phyloP scores from a whole-genome alignment of 2,113 vertebrate species.

The Prunella himalayana region DNA sequence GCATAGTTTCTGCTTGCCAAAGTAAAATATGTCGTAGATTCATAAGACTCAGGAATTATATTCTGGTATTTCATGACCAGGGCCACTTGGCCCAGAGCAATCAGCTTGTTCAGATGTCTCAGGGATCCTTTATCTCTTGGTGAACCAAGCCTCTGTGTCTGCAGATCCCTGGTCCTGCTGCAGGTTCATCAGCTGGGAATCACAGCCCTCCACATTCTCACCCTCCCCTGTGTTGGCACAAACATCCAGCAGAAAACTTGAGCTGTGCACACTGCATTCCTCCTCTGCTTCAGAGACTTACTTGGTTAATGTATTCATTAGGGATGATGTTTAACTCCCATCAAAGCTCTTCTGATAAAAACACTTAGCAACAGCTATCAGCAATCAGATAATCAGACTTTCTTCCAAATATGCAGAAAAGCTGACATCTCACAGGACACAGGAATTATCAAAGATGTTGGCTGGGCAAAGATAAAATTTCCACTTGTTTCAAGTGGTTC shows the following conservation, averaged over 20 bases:
- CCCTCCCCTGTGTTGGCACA: neutral
- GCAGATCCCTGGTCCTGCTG: neutral
- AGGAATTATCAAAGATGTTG: neutral
- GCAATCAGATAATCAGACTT: neutral
- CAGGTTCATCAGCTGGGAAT: neutral
- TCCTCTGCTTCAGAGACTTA: neutral
- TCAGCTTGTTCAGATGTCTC: neutral
- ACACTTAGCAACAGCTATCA: neutral
- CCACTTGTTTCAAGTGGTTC: neutral
- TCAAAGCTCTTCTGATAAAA: neutral
- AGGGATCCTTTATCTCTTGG: neutral
- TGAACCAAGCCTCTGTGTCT: neutral
- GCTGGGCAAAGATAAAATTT: neutral
- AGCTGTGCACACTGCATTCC: neutral
- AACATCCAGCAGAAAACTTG: neutral
- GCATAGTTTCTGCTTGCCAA: neutral
- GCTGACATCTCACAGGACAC: neutral
- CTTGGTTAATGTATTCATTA: neutral
- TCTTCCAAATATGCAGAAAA: neutral
- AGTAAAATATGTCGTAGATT: neutral
- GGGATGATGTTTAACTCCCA: neutral
- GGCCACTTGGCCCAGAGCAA: neutral
- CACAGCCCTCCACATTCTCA: neutral
- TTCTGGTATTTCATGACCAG: neutral
- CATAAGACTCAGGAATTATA: neutral